Base-by-base conservation (phyloP, 2,113 vertebrate species). In the Malurus cyaneus region DNA sequence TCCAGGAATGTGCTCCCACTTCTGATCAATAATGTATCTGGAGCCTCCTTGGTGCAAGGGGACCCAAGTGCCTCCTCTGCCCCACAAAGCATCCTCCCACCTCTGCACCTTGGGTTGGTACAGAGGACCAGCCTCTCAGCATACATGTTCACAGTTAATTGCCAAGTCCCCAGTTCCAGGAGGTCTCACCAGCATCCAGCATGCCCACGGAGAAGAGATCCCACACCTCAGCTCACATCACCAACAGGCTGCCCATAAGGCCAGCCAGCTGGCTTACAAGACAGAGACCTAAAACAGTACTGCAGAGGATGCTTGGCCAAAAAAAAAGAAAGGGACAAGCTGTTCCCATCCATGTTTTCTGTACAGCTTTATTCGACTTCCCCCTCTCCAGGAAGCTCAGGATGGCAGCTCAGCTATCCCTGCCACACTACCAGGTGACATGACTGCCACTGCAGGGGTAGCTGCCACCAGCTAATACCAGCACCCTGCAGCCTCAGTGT, bases 11-110 rank as follows among this genome's bases (percentile, higher is more conserved):
- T 5, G 20, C 73, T 95, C 62, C 59, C 60, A 16, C 36, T 78
- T 79, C 89, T 91, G 36, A 91, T 91, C 85, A 80, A 78, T 93
- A 90, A 88, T 19, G 21, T 41, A 87, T 32, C 77, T 44, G 52
- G 24, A 89, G 56, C 79, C 84, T 95, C 79, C 77, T 76, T 56
- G 12, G 25, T 34, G 42, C 74, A 69, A 81, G 70, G 39, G 56
- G 64, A 66, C 39, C 29, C 6, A 23, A 60, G 41, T 31, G 66
- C 34, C 49, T 57, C 29, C n/a, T 52, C 62, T 93, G 77, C 36
- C 61, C 65, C 53, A n/a, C 46, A 60, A 47, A 81, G 28, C 50
- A 50, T 46, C 42, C 65, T 80, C 60, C 62, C 44, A 79, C 18
- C n/a, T 59, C 57, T 36, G 21, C 4, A 7, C 28, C 59, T 54